Evolutionary conservation across 2,797 vertebrate species (phyloP), one percentile per base, ranked within the genome.

Genomic region (Silurus lanzhouensis): DNA sequence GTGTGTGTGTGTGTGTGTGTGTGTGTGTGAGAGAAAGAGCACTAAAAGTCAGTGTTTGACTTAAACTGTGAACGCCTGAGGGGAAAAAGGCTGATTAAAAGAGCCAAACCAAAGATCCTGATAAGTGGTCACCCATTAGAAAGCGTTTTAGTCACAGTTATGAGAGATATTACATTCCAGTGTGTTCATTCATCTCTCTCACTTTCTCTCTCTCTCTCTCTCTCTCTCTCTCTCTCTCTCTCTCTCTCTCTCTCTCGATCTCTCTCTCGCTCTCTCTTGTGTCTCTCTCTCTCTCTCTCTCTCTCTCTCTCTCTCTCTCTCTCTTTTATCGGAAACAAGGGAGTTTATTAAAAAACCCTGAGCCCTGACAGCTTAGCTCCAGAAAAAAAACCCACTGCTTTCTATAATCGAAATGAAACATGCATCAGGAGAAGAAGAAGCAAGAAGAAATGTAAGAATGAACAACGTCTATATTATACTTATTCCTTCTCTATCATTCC

Each of bases 1-100:
- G 63, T 64, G 63, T 64, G 63, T 67, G 25, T 67, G 25, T 67
- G 64, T 27, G 66, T 2, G 31, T 2, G 31, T 2, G 31, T 27
- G 64, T 20, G 31, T 67, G 44, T 44, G 61, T 72, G 72, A 31
- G 31, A 31, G 31, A 31, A 31, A 31, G 31, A 31, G 83, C 20
- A 63, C 75, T 71, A 67, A 63, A 66, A 70, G 55, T 76, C 57
- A 79, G 75, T 48, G 31, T 80, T 87, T 86, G 83, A 83, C 57
- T 25, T 38, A 68, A 84, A 85, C 88, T 88, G 74, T 90, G 88
- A 90, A 84, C 85, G 88, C 91, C 92, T 93, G 76, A 78, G 91
- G 92, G 60, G 86, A 63, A 90, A 87, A 31, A 31, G 77, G 66
- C 83, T 87, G 88, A 89, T 89, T 88, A 87, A 86, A 76, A 84